Base-by-base conservation (phyloP, 2,888 invertebrate genomes). In the Prosopocoilus inquinatus region DNA sequence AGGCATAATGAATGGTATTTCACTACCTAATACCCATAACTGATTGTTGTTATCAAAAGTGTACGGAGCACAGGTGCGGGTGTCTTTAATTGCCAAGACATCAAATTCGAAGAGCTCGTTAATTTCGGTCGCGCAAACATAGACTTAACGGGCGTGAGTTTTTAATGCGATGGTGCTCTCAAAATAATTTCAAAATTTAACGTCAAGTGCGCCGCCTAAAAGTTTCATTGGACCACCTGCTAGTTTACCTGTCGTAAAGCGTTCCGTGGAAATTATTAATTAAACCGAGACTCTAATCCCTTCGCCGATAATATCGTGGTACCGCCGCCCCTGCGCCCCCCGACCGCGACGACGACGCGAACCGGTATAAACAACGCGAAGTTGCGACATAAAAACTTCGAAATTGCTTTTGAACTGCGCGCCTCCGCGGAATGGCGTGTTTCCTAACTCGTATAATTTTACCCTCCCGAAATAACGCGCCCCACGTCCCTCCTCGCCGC, bases 361-460 rank as follows among this genome's bases (percentile, higher is more conserved):
- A n/a, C 36, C 3, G 36, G n/a, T 12, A 36, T n/a, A 33, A 59
- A 57, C 57, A 62, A 55, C 63, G 65, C 61, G 62, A 67, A 67
- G 62, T 67, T 65, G 55, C 54, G 59, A 60, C 66, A 66, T 68
- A 68, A 68, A 67, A 67, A 67, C 62, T 67, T 67, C 50, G 64
- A 61, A 67, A 67, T 66, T 63, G 60, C 64, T 63, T 57, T 9
- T 12, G 36, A 28, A 28, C 20, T 28, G 20, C 20, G 20, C 20
- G 5, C 20, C 20, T 28, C 20, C 7, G 7, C 20, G 5, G 20
- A 28, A 28, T 28, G 7, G 20, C 20, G 20, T 28, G 20, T 28
- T 28, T 28, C 20, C 20, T 28, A 28, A 28, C 20, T 28, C 20
- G 20, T 28, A 28, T 28, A 28, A 28, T 28, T 28, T 5, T 28